Evolutionary conservation across 2,888 invertebrate species (phyloP).

Genomic region (Cheilosia variabilis): DNA sequence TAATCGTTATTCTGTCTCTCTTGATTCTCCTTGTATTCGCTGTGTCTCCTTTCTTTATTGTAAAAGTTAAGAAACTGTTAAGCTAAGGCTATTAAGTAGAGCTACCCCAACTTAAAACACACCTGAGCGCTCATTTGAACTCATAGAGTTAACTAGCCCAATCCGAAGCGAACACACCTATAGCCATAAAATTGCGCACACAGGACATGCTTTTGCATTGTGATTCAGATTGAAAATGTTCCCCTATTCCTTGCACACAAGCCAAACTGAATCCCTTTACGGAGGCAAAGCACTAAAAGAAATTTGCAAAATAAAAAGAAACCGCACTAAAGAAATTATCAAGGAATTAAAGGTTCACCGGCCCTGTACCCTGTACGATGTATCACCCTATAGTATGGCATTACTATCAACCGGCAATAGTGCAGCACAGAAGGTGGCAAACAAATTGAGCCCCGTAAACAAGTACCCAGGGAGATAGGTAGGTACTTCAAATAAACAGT

Average conservation of each 20-base stretch:
- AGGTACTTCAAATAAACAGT: slow-evolving; percentile 24
- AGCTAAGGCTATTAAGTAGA: slow-evolving; percentile 60
- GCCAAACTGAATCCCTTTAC: background rate
- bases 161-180: slow-evolving; percentile 3
- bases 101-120: slow-evolving; percentile 38
- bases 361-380: slow-evolving; percentile 11
- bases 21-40: slow-evolving; percentile 1
- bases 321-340: slow-evolving; percentile 50
- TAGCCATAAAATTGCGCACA: slow-evolving; percentile 31
- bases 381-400: background rate
- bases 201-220: slow-evolving; percentile 67
- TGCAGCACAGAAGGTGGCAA: slow-evolving; percentile 3
- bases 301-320: background rate
- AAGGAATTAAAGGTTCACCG: slow-evolving; percentile 57
- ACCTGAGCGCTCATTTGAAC: slow-evolving; percentile 51
- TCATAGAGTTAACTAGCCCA: slow-evolving; percentile 35
- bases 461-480: background rate
- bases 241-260: slow-evolving; percentile 20
- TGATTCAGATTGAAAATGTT: slow-evolving; percentile 60
- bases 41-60: slow-evolving; percentile 20
- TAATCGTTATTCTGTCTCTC: background rate
- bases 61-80: slow-evolving; percentile 51
- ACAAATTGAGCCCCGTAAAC: slow-evolving; percentile 48
- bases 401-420: too few species aligned
- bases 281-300: slow-evolving; percentile 7